Evolutionary conservation across 2,888 invertebrate species (phyloP).

Genomic region (Desoria tigrina): DNA sequence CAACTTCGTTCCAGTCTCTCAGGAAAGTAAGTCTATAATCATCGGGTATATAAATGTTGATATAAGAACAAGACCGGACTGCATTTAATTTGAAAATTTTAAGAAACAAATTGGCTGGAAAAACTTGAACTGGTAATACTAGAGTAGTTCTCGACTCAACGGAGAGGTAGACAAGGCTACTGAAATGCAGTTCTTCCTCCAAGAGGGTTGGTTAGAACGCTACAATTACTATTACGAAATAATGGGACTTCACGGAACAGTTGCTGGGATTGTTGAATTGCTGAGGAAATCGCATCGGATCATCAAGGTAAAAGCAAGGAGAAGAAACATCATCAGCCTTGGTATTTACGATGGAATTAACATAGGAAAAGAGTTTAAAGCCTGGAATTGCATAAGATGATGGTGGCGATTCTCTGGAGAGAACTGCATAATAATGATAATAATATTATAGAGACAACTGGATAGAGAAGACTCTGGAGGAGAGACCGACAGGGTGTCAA

Average conservation of each 20-base stretch:
- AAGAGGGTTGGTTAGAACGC: too few species aligned
- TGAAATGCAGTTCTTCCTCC: too few species aligned
- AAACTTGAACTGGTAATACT: background rate
- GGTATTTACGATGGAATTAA: slow-evolving; percentile 17
- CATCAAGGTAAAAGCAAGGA: too few species aligned
- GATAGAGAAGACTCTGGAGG: slow-evolving; percentile 4
- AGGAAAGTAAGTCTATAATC: too few species aligned
- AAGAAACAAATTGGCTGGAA: slow-evolving; percentile 16
- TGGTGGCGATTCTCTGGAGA: background rate
- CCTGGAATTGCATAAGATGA: background rate
- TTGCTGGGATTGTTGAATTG: too few species aligned
- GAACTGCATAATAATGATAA: background rate
- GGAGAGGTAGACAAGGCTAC: too few species aligned
- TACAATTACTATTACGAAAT: background rate
- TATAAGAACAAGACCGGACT: slow-evolving; percentile 1
- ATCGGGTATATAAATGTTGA: too few species aligned
- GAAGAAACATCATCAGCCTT: too few species aligned
- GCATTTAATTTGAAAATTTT: slow-evolving; percentile 19
- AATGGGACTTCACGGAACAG: background rate
- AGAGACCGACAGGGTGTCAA: slow-evolving; percentile 21
- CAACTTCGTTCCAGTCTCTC: too few species aligned
- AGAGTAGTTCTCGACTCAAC: background rate
- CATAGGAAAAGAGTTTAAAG: slow-evolving; percentile 13
- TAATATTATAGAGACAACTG: background rate
- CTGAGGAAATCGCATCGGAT: too few species aligned